Evolutionary conservation across 1,140 invertebrate genomes (phyloP).

Genomic region (Maconellicoccus hirsutus): DNA sequence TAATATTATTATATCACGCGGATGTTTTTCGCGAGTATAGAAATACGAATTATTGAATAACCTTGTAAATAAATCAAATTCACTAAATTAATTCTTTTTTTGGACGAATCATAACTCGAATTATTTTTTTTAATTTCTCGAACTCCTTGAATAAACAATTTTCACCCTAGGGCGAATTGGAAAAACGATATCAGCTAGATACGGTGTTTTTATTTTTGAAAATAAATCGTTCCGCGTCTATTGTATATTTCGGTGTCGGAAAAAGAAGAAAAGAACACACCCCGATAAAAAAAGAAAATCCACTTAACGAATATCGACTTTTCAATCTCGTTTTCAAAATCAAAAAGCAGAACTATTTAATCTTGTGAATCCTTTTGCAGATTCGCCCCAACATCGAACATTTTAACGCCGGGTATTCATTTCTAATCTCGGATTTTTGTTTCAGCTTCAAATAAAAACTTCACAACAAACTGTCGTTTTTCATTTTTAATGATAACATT

Average conservation of each 20-base stretch:
- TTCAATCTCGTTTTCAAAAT: background rate
- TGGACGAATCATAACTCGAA: too few relatives aligned
- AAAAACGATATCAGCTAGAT: background rate
- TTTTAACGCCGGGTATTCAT: background rate
- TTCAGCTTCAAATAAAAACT: background rate
- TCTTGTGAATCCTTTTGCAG: background rate
- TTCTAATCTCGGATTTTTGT: background rate
- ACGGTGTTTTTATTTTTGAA: background rate
- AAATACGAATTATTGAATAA: too few relatives aligned
- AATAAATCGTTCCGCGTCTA: too few relatives aligned
- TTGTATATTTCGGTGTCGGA: background rate
- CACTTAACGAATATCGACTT: background rate
- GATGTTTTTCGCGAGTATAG: too few relatives aligned
- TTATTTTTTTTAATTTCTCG: too few relatives aligned
- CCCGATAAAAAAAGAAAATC: background rate
- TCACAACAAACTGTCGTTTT: background rate
- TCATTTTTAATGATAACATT: conserved; percentile 6
- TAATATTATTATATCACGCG: too few relatives aligned
- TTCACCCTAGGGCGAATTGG: background rate
- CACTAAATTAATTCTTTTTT: too few relatives aligned
- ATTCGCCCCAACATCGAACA: too few relatives aligned
- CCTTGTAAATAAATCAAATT: too few relatives aligned
- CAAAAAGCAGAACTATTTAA: background rate
- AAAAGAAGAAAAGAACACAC: background rate
- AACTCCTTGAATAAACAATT: too few relatives aligned